Evolutionary conservation across 2,797 vertebrate species (phyloP).

Genomic region (Microcaecilia unicolor): DNA sequence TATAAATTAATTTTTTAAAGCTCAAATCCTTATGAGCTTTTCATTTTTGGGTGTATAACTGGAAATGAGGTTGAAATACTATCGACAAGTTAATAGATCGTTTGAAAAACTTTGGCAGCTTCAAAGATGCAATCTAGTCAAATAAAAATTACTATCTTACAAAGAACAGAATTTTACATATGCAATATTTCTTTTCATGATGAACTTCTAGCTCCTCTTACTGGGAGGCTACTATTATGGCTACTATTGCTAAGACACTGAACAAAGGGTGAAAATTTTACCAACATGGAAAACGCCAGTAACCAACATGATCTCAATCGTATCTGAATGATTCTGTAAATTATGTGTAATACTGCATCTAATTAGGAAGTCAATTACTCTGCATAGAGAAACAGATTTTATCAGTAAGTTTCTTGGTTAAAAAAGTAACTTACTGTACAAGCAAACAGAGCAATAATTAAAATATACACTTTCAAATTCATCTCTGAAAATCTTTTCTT

Average conservation of each 20-base stretch:
- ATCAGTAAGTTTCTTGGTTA: constrained; percentile 56
- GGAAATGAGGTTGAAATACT: constrained; percentile 39
- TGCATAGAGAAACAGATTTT: constrained; percentile 59
- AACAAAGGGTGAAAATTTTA: constrained; percentile 55
- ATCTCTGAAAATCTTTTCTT: constrained; percentile 46
- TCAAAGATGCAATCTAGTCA: constrained; percentile 56
- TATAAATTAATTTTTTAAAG: constrained; percentile 63
- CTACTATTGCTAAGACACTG: constrained; percentile 66
- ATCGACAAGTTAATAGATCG: constrained; percentile 42
- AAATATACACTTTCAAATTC: constrained; percentile 48
- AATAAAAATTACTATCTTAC: constrained; percentile 66
- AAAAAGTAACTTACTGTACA: constrained; percentile 52
- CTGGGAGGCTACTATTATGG: constrained; percentile 50
- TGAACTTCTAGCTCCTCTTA: constrained; percentile 53
- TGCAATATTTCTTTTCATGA: constrained; percentile 33
- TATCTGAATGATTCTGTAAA: constrained; percentile 42
- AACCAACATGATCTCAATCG: constrained; percentile 56
- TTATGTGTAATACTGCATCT: constrained; percentile 61
- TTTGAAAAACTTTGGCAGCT: constrained; percentile 65
- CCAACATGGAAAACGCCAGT: constrained; percentile 47
- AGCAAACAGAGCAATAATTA: constrained; percentile 53
- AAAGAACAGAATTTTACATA: constrained; percentile 55
- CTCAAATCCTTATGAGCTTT: constrained; percentile 47
- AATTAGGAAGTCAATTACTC: constrained; percentile 51
- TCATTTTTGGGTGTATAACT: constrained; percentile 32